These are phyloP conservation scores for Leptinotarsa undecemlineata DNA, from an alignment of 1,140 invertebrate species.

Conservation along the genomic window DNA sequence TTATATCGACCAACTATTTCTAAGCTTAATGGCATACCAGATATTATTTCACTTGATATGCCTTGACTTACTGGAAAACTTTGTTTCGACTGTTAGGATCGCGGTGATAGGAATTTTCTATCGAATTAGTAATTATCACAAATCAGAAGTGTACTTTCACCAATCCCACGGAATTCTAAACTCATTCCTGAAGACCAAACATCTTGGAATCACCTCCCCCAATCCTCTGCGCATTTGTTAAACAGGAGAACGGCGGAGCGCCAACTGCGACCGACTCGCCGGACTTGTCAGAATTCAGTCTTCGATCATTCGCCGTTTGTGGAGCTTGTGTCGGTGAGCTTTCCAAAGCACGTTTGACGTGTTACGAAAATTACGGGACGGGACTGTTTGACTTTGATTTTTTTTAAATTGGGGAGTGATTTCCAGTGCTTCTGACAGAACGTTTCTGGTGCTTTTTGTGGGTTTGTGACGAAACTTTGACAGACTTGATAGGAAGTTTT, in stretches of 20 bases:
- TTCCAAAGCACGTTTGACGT: conserved; percentile 31
- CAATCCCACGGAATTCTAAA: neutral
- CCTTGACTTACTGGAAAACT: no score
- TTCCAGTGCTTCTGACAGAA: neutral
- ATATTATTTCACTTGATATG: no score
- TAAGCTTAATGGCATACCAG: no score
- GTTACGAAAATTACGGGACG: neutral
- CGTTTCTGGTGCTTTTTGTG: neutral
- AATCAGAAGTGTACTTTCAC: neutral
- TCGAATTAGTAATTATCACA: neutral
- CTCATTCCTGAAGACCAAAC: conserved; percentile 12
- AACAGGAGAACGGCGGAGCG: conserved; percentile 11
- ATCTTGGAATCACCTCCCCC: conserved; percentile 13
- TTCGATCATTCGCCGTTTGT: conserved; percentile 3
- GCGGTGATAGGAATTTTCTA: neutral
- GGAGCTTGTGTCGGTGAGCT: conserved; percentile 32
- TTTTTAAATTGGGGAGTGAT: no score
- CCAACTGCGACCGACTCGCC: conserved; percentile 1
- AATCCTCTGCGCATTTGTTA: conserved; percentile 23
- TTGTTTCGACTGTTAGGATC: no score
- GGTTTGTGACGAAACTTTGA: no score
- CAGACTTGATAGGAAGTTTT: no score
- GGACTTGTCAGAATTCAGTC: conserved; percentile 17
- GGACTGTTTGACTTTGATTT: no score
- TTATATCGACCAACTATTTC: no score